Evolutionary conservation across 92 coral and sea anemone genomes (phyloP), one percentile per base, ranked within the genome.

Genomic region (Epizoanthus stellaris): DNA sequence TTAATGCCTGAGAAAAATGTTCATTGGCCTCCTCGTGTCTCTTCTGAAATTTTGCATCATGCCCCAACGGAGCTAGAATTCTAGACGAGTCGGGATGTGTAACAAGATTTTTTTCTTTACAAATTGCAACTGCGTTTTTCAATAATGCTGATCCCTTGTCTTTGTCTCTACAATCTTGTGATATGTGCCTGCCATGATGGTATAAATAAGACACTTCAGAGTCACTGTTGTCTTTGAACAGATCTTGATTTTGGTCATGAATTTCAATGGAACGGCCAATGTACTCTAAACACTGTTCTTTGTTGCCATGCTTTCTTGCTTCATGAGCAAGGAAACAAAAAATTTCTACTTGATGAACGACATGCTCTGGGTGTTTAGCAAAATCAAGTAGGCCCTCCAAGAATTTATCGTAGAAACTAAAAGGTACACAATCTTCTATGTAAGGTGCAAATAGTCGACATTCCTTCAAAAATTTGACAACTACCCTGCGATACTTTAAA

Each of bases 301-400:
- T 5, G 6, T 75, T 4, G 2, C 80, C 80, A 15, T 56, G 80
- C 38, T 75, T 73, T 59, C 89, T 70, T 16, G 84, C 54, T 61
- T 86, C 89, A 5, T 77, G 74, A 60, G 82, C 67, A 69, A 43
- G 89, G 19, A 86, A 80, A 52, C 83, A 77, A 80, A 86, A 76
- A 39, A 86, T 86, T 79, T 86, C 85, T 67, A 79, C 70, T 77
- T 60, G 57, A 21, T 45, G 40, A 17, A 70, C 54, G 3, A 53
- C 14, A 39, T 86, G 57, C 49, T 68, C 25, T 69, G 42, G 82
- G 5, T 14, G 11, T 59, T 45, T 0, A 7, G 80, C 60, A 59
- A 69, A 57, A 17, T 21, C 64, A 10, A 79, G 25, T 30, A 86
- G 40, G 8, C 85, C 75, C 1, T 17, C 59, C 60, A 86, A 65